A percentile compares a stretch with the other conserved stretches of the same genome.
phyloP scores from a whole-genome alignment of 1,140 invertebrate species.

The Aphelinus certus region DNA sequence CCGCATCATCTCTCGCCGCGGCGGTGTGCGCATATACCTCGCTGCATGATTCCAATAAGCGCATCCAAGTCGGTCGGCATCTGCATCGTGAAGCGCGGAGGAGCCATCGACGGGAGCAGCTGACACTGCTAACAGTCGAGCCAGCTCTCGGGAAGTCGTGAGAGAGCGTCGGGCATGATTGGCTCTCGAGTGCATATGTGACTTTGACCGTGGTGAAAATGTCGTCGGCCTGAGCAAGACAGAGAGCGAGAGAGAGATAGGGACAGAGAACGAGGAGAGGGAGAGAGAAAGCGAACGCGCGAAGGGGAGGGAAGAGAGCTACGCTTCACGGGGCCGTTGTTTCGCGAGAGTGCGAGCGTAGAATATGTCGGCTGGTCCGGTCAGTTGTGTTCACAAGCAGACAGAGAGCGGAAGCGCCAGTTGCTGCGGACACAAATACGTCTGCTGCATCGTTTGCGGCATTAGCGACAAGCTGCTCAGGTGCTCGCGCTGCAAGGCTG shows the following conservation, averaged over 20 bases:
- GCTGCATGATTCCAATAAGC: too few relatives aligned
- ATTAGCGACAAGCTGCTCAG: constrained; percentile 73
- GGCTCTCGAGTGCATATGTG: constrained; percentile 42
- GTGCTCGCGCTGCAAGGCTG: constrained; percentile 77
- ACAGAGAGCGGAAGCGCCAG: constrained; percentile 20
- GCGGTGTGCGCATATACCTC: too few relatives aligned
- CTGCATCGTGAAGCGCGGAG: too few relatives aligned
- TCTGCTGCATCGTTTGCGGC: constrained; percentile 68
- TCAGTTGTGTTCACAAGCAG: constrained; percentile 47
- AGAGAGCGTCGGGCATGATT: not conserved
- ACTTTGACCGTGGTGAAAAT: constrained; percentile 47
- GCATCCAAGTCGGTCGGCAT: too few relatives aligned
- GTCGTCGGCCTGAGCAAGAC: constrained; percentile 44
- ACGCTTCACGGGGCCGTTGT: too few relatives aligned
- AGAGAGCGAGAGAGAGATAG: not conserved
- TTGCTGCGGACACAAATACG: not conserved
- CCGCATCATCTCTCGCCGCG: too few relatives aligned
- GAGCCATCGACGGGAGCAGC: too few relatives aligned
- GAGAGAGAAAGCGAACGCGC: not conserved
- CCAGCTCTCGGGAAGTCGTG: too few relatives aligned
- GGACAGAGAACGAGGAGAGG: not conserved
- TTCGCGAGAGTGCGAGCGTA: too few relatives aligned
- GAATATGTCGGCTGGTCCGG: constrained; percentile 42
- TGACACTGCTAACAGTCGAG: too few relatives aligned
- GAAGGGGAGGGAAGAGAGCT: not conserved